phyloP scores from a whole-genome alignment of 2,888 invertebrate genomes.

The Xanthorhoe spadicearia region DNA sequence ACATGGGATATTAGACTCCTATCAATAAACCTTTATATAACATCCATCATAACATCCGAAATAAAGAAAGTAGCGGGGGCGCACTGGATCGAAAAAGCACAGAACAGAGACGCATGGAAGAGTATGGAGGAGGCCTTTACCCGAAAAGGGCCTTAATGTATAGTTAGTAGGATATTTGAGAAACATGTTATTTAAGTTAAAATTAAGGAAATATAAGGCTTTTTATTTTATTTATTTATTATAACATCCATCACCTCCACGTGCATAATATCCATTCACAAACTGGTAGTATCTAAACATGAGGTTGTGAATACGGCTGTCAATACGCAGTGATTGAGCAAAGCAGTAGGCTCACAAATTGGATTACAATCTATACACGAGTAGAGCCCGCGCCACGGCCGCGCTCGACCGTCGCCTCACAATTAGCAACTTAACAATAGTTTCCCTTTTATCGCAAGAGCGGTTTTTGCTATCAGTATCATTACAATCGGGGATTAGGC shows the following conservation, averaged over 20 bases:
- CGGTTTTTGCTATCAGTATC: constrained; percentile 1
- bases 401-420: constrained; percentile 27
- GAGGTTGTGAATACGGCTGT: constrained; percentile 27
- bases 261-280: neutral
- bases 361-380: constrained; percentile 36
- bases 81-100: no score
- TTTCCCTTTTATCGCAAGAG: constrained; percentile 20
- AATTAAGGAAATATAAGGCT: no score
- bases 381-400: constrained; percentile 25
- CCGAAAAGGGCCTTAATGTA: no score
- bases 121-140: no score
- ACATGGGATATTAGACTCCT: no score
- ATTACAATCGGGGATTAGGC: neutral
- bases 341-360: constrained; percentile 32
- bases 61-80: no score
- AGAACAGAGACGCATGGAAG: no score
- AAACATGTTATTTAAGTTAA: no score
- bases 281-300: neutral
- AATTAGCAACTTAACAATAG: constrained; percentile 9
- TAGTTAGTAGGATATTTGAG: no score
- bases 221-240: no score
- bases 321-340: constrained; percentile 27
- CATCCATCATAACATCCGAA: no score
- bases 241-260: neutral
- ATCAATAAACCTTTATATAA: no score